A percentile compares a stretch with the other conserved stretches of the same genome.
Conservation (phyloP, 1,140 invertebrate genomes). For the Aleiodes sp. region DNA sequence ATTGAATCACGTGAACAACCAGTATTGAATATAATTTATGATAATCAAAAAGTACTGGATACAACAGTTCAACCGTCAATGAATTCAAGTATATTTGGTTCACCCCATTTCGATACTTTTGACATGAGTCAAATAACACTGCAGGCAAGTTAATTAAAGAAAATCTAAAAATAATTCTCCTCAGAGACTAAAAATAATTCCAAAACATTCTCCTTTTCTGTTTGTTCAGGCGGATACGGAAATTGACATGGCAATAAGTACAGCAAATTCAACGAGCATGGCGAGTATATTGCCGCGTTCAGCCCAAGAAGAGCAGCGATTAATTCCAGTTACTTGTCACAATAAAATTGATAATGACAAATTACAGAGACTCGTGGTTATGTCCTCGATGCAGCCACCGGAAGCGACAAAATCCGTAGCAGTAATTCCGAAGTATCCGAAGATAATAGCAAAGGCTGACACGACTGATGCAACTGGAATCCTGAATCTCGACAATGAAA, state of each 20-base stretch:
- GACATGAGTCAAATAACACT: slow-evolving; percentile 55
- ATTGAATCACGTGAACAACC: slow-evolving; percentile 44
- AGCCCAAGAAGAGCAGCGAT: slow-evolving; percentile 41
- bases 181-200: background rate
- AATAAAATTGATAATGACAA: slow-evolving; percentile 31
- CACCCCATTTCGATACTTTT: slow-evolving; percentile 52
- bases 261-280: slow-evolving; percentile 50
- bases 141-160: slow-evolving; percentile 41
- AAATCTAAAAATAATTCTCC: slow-evolving; percentile 8
- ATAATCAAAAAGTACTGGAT: slow-evolving; percentile 47
- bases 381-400: slow-evolving; percentile 39
- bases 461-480: slow-evolving; percentile 39
- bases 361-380: slow-evolving; percentile 35
- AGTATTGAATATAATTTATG: slow-evolving; percentile 56
- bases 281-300: slow-evolving; percentile 57
- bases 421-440: slow-evolving; percentile 43
- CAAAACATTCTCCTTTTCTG: background rate
- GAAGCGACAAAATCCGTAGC: slow-evolving; percentile 36
- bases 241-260: slow-evolving; percentile 49
- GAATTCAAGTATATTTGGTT: slow-evolving; percentile 42
- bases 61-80: slow-evolving; percentile 33
- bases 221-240: slow-evolving; percentile 45
- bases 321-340: slow-evolving; percentile 34
- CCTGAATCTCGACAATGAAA: slow-evolving; percentile 25
- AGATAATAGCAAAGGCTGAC: slow-evolving; percentile 47